Evolutionary conservation across 2,797 vertebrate species (phyloP).

Genomic region (Mareca penelope): DNA sequence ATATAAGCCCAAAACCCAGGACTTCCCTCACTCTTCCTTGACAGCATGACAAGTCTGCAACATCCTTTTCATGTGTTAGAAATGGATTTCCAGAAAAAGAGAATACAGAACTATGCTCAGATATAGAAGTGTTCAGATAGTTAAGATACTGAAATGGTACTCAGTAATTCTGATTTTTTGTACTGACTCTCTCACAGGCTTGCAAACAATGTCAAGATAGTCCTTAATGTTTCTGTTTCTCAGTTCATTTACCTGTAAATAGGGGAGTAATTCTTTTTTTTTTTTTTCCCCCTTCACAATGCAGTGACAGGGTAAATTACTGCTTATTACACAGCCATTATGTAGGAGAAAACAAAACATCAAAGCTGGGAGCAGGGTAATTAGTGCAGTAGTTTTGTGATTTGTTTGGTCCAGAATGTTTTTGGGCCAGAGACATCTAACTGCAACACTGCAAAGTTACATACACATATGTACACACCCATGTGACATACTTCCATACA

Average conservation of each 20-base stretch:
- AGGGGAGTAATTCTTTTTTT: background rate
- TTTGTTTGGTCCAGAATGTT: background rate
- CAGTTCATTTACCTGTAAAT: background rate
- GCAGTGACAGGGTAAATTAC: background rate
- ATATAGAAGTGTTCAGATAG: background rate
- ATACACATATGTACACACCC: fast-evolving
- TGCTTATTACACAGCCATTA: background rate
- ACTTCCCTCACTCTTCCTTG: background rate
- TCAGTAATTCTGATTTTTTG: background rate
- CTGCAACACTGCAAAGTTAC: background rate
- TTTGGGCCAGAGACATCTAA: background rate
- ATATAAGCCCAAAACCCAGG: background rate
- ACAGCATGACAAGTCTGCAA: background rate
- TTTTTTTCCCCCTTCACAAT: background rate
- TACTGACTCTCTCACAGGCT: background rate
- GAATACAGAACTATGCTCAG: background rate
- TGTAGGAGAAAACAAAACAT: background rate
- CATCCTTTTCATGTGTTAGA: background rate
- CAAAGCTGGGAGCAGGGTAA: background rate
- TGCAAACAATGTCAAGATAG: background rate
- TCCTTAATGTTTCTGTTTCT: background rate
- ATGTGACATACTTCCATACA: background rate
- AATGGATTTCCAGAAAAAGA: background rate
- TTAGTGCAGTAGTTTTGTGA: background rate
- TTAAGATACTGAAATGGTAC: background rate